These are phyloP conservation scores for Macrophya annulata DNA, from an alignment of 2,888 invertebrate genomes.

Conservation along the genomic window DNA sequence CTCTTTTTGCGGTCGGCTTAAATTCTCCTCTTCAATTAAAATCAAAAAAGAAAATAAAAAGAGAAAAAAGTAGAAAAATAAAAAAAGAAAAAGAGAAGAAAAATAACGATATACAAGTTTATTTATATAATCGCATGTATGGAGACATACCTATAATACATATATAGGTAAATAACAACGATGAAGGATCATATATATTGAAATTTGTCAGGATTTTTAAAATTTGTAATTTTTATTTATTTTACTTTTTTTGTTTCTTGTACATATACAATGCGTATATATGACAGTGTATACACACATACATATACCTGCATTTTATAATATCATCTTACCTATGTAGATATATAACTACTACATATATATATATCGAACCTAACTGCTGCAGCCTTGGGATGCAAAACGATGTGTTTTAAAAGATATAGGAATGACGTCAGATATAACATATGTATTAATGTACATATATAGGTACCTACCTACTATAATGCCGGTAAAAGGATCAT, in stretches of 20 bases:
- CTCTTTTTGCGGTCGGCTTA: conserved; percentile 9
- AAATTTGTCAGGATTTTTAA: neutral
- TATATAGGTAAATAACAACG: neutral
- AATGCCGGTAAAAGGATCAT: conserved; percentile 45
- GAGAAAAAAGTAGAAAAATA: neutral
- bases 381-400: conserved; percentile 36
- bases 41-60: neutral
- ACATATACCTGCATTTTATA: too few species aligned
- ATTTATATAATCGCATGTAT: neutral
- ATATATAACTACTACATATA: neutral
- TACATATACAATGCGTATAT: too few species aligned
- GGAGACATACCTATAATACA: neutral
- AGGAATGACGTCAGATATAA: conserved; percentile 37
- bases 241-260: neutral
- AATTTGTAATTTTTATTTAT: neutral
- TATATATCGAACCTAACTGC: neutral
- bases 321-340: too few species aligned
- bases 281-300: neutral
- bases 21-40: neutral
- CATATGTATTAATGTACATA: too few species aligned
- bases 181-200: neutral
- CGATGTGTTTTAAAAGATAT: conserved; percentile 32
- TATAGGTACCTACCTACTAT: neutral
- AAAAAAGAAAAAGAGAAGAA: neutral
- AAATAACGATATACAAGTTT: neutral